Base-by-base conservation (phyloP, 1,140 invertebrate species). In the Acromyrmex echinatior region DNA sequence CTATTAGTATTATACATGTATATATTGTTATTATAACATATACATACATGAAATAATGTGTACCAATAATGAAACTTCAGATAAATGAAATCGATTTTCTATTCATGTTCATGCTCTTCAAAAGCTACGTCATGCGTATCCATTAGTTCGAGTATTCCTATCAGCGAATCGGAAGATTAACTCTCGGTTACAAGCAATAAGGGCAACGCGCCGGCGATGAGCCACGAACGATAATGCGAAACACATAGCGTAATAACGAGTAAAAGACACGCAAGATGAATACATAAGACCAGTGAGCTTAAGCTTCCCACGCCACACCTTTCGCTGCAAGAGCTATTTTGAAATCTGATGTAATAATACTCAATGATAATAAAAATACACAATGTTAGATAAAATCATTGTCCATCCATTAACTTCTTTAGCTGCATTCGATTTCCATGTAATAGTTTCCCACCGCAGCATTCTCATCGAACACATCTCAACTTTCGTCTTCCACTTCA, bases 271-370 rank as follows among this genome's bases (percentile, higher is more conserved):
- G 25, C 66, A 49, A 56, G 63, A 18, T 14, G 86, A 56, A 86
- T 73, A 73, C 16, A 62, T 51, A 65, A 85, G 66, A 68, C 63
- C 2, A 31, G 12, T 18, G 14, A 80, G 63, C 63, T 85, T 58
- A 56, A 53, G 28, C 25, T 88, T 89, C 76, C 49, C 88, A 89
- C 60, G 88, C 66, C 74, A 60, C 82, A 28, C 87, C 88, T 89
- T 86, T 89, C 68, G 74, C 82, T 49, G 60, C n/a, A 5, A 25
- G 49, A 25, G 39, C 78, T 56, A 68, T n/a, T 21, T 12, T 14
- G 56, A 73, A 86, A 68, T 74, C 78, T 80, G 62, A 74, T 65
- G 84, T 51, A 31, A 74, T 71, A 74, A 89, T 60, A 9, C 31
- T 66, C 58, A 68, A 79, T 86, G 60, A 79, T 62, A 58, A 65